These are phyloP conservation scores for Spilosoma lubricipeda DNA, from an alignment of 2,888 invertebrate genomes.

Conservation along the genomic window DNA sequence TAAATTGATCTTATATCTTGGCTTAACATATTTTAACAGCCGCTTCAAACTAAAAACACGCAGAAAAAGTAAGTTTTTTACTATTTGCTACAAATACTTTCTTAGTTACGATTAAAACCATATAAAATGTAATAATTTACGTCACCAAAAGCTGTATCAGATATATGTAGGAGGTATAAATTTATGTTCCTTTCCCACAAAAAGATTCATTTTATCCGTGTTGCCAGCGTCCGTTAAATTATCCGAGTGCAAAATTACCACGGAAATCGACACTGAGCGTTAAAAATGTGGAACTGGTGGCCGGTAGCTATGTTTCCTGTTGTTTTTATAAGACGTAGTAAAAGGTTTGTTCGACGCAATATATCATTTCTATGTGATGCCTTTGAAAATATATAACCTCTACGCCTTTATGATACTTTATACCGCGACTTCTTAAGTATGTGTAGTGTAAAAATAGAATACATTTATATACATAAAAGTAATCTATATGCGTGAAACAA, in stretches of 20 bases:
- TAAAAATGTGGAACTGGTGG: constrained; percentile 37
- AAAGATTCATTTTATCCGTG: constrained; percentile 30
- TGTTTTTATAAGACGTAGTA: constrained; percentile 30
- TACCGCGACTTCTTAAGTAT: not conserved
- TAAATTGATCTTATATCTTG: not conserved
- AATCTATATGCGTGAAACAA: not conserved
- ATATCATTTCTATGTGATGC: not conserved
- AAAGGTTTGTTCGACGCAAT: not conserved
- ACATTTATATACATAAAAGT: not conserved
- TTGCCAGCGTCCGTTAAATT: constrained; percentile 32
- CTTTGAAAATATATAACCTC: not conserved
- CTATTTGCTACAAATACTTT: not conserved
- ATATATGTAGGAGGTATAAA: constrained; percentile 7
- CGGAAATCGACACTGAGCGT: constrained; percentile 45
- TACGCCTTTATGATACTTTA: not conserved
- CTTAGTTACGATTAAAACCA: too few relatives aligned
- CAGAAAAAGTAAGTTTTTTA: too few relatives aligned
- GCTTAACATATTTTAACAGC: not conserved
- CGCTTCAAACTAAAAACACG: not conserved
- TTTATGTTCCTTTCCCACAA: constrained; percentile 14
- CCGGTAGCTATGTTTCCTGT: constrained; percentile 33
- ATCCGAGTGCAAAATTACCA: constrained; percentile 34
- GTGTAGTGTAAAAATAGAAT: not conserved
- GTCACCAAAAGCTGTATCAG: constrained; percentile 15
- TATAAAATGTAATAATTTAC: not conserved